Percentiles rank a stretch among this genome's conserved stretches.
phyloP scores from a whole-genome alignment of 2,113 vertebrate species.

The Pardalotus punctatus region DNA sequence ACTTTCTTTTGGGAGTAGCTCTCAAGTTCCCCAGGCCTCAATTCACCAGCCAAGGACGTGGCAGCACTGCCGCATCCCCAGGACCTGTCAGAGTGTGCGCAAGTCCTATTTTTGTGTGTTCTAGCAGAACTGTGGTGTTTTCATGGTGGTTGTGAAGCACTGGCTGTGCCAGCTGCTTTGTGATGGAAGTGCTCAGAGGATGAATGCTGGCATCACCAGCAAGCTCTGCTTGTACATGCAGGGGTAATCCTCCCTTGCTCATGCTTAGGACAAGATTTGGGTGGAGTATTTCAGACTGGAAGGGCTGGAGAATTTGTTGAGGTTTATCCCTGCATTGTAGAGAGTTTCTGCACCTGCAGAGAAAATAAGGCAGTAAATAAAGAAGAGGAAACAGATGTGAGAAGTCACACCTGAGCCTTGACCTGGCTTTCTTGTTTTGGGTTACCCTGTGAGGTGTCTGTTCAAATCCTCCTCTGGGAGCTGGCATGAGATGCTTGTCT shows the following conservation, averaged over 20 bases:
- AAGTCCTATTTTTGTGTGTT: background rate
- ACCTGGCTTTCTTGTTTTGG: background rate
- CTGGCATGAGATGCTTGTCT: background rate
- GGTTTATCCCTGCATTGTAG: background rate
- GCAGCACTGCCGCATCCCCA: background rate
- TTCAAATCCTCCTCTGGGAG: background rate
- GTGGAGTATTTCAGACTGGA: background rate
- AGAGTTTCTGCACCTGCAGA: background rate
- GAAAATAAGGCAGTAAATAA: background rate
- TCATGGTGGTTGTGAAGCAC: background rate
- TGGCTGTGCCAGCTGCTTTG: background rate
- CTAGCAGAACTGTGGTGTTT: background rate
- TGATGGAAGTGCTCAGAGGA: background rate
- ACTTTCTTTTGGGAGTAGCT: background rate
- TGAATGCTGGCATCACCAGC: background rate
- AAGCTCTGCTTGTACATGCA: background rate
- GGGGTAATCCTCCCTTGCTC: background rate
- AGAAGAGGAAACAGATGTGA: background rate
- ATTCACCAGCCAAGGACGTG: fast-evolving
- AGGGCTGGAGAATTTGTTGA: background rate
- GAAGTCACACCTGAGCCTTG: background rate
- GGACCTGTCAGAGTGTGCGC: background rate
- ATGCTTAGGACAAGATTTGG: background rate
- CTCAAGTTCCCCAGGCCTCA: background rate
- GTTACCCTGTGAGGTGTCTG: background rate